Conservation (phyloP, 1,140 invertebrate genomes). For the Aleiodes sp. region DNA sequence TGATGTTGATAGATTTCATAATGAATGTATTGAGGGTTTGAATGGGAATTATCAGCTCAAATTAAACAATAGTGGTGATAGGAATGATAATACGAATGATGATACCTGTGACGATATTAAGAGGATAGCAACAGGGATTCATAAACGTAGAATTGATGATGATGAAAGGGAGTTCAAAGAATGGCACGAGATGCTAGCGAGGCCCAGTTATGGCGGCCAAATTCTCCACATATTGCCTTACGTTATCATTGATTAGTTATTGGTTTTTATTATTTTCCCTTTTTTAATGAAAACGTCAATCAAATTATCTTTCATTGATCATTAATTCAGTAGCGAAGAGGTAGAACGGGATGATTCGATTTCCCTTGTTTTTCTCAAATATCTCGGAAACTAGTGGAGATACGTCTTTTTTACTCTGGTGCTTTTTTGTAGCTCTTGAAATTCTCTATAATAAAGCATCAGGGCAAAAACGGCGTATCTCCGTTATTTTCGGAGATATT, state of each 20-base stretch:
- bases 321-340: too few relatives aligned
- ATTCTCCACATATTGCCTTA: conserved; percentile 89
- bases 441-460: too few relatives aligned
- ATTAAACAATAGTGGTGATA: background rate
- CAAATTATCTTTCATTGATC: background rate
- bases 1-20: conserved; percentile 57
- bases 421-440: too few relatives aligned
- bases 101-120: conserved; percentile 21
- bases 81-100: conserved; percentile 6
- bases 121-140: conserved; percentile 22
- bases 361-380: too few relatives aligned
- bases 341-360: too few relatives aligned
- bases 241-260: conserved; percentile 84
- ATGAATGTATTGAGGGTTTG: conserved; percentile 57
- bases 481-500: too few relatives aligned
- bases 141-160: conserved; percentile 30
- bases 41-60: conserved; percentile 61
- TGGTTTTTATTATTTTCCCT: conserved; percentile 42
- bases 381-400: too few relatives aligned
- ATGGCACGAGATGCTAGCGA: conserved; percentile 82
- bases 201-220: conserved; percentile 75
- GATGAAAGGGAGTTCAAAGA: conserved; percentile 74
- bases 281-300: background rate
- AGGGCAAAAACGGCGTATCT: too few relatives aligned
- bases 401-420: too few relatives aligned